Percentiles rank a stretch among this genome's conserved stretches.
Evolutionary conservation across 2,888 invertebrate genomes (phyloP).

Genomic region (Chrysina gloriosa): DNA sequence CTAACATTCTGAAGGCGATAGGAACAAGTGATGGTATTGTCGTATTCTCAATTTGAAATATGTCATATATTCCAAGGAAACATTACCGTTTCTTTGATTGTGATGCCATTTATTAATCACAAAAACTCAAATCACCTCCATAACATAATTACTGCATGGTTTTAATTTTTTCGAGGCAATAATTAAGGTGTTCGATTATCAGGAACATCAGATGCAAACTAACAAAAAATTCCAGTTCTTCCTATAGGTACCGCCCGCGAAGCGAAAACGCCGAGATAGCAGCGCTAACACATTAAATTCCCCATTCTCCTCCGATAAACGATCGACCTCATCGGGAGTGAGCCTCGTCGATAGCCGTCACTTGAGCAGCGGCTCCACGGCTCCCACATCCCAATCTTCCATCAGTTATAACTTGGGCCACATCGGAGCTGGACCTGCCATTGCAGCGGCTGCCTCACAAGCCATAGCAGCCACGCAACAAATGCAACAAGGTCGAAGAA

Average conservation of each 20-base stretch:
- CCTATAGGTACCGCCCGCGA: constrained; percentile 69
- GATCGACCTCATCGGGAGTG: constrained; percentile 58
- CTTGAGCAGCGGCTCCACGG: constrained; percentile 35
- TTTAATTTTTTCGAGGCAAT: no score
- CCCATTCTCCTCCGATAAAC: constrained; percentile 64
- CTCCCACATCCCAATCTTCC: constrained; percentile 63
- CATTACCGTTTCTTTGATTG: no score
- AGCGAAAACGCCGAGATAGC: constrained; percentile 81
- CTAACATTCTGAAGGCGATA: no score
- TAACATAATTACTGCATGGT: no score
- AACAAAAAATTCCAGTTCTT: constrained; percentile 16
- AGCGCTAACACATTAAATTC: constrained; percentile 65
- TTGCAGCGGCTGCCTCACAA: constrained; percentile 94
- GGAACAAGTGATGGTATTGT: no score
- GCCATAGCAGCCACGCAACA: constrained; percentile 96
- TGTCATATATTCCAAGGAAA: no score
- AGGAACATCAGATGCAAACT: background rate
- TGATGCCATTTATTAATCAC: no score
- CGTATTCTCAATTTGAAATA: no score
- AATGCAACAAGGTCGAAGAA: constrained; percentile 94
- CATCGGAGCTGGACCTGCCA: constrained; percentile 88
- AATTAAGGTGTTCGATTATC: no score
- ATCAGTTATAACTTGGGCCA: constrained; percentile 80
- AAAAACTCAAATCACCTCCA: no score
- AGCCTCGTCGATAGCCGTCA: constrained; percentile 57